Percentiles rank a stretch among this genome's conserved stretches.
These are phyloP conservation scores for Coenonympha glycerion DNA, from an alignment of 2,888 invertebrate genomes.

Conservation along the genomic window DNA sequence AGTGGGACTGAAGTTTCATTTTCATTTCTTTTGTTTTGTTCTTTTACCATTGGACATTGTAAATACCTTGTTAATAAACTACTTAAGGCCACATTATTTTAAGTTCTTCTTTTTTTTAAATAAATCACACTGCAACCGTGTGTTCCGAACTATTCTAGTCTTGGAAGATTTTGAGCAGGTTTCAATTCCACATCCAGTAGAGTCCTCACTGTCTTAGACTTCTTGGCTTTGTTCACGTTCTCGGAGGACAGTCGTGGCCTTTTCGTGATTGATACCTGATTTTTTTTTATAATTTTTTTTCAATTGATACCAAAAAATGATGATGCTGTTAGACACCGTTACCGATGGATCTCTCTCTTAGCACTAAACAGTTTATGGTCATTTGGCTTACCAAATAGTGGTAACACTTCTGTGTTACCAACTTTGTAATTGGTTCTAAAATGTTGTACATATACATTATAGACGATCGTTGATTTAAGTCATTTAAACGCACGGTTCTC, in stretches of 20 bases:
- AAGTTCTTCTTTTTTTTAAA: conserved; percentile 30
- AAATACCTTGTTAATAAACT: conserved; percentile 53
- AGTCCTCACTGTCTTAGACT: conserved; percentile 24
- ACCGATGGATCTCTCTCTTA: conserved; percentile 73
- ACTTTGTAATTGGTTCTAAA: conserved; percentile 56
- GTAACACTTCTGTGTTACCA: conserved; percentile 48
- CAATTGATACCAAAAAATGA: conserved; percentile 74
- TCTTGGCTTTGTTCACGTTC: conserved; percentile 32
- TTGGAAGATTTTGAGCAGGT: conserved; percentile 43
- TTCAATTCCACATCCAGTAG: conserved; percentile 27
- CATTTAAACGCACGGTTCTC: conserved; percentile 37
- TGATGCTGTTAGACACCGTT: conserved; percentile 70
- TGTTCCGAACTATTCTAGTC: conserved; percentile 66
- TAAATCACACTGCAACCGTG: conserved; percentile 34
- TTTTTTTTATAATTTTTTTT: conserved; percentile 55
- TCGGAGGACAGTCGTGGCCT: conserved; percentile 41
- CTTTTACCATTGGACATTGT: conserved; percentile 59
- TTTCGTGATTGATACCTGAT: conserved; percentile 64
- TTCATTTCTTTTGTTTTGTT: conserved; percentile 34
- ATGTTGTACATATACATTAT: conserved; percentile 61
- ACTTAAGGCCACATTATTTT: conserved; percentile 48
- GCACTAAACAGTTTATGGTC: conserved; percentile 53
- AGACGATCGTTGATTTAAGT: conserved; percentile 37
- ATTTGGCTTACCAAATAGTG: conserved; percentile 65
- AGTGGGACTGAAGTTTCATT: conserved; percentile 53